phyloP scores from a whole-genome alignment of 2,113 vertebrate genomes.

The Procavia capensis region DNA sequence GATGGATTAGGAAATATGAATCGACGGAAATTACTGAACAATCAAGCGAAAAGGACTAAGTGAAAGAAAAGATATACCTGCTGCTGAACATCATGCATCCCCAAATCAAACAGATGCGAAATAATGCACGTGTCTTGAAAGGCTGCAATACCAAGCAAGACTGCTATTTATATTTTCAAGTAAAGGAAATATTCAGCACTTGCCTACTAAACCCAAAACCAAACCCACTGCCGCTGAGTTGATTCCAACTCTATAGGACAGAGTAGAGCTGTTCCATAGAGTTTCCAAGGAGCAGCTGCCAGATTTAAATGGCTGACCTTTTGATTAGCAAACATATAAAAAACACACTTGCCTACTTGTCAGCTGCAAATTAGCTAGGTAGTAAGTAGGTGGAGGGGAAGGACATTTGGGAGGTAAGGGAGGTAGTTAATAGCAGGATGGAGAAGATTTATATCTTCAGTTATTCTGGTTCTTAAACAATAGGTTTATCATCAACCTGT shows the following conservation, averaged over 20 bases:
- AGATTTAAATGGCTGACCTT: too few relatives aligned
- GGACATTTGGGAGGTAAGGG: neutral
- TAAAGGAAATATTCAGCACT: neutral
- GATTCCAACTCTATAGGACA: too few relatives aligned
- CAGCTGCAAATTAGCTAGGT: neutral
- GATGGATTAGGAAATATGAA: neutral
- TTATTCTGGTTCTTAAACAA: neutral
- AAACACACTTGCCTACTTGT: neutral
- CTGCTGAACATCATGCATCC: neutral
- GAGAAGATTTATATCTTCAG: neutral
- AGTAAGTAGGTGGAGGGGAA: neutral
- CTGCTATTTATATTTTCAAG: conserved; percentile 19
- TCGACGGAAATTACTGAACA: neutral
- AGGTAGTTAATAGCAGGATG: neutral
- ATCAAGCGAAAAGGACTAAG: neutral
- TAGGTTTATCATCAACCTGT: neutral
- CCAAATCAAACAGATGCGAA: neutral
- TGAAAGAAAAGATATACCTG: neutral
- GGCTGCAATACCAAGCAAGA: neutral
- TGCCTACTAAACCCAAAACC: neutral
- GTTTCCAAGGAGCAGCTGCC: too few relatives aligned
- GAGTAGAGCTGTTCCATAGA: too few relatives aligned
- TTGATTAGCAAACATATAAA: too few relatives aligned
- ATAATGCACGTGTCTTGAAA: neutral
- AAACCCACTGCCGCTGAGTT: too few relatives aligned